Evolutionary conservation across 2,888 invertebrate genomes (phyloP), one percentile per base, ranked within the genome.

Genomic region (Anodontia alba): DNA sequence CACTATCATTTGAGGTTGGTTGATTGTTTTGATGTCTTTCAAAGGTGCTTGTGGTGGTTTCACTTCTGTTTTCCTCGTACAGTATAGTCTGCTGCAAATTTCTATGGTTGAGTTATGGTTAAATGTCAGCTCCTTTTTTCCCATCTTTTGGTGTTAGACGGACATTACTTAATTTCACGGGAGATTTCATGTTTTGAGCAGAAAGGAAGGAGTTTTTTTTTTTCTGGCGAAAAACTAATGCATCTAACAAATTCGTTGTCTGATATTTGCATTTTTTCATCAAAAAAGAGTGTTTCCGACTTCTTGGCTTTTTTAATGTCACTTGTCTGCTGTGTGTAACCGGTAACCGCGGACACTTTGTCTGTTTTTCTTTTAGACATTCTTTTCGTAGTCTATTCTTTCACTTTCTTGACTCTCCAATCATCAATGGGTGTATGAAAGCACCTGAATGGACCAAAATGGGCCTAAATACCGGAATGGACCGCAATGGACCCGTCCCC

Each of bases 181-280:
- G n/a, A 3, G 71, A 70, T 15, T 77, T 71, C 10, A 62, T 26
- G 1, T n/a, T 66, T 26, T 77, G 62, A 15, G 77, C 77, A 10
- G 77, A 46, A 33, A 70, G 36, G 42, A 77, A 66, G 2, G 31
- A 12, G 33, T 36, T 8, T 15, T 33, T 29, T 67, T n/a, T 77
- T 77, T 26, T 77, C 77, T 10, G 77, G 77, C 15, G 76, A 70
- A 62, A 76, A 70, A 57, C 76, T 70, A 12, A 76, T 54, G 31
- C 54, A 76, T 42, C 76, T 33, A 1, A 62, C 23, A 31, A 70
- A 70, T 17, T 57, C 29, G 31, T 54, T 42, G 49, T 71, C 38
- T 7, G 49, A 12, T 8, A 43, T 62, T 57, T 76, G 76, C 20
- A 76, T 26, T n/a, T 1, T 70, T 42, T 70, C 76, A 12, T 31